Base-by-base conservation (phyloP, 2,888 invertebrate species). In the Agrenia bidenticulata region DNA sequence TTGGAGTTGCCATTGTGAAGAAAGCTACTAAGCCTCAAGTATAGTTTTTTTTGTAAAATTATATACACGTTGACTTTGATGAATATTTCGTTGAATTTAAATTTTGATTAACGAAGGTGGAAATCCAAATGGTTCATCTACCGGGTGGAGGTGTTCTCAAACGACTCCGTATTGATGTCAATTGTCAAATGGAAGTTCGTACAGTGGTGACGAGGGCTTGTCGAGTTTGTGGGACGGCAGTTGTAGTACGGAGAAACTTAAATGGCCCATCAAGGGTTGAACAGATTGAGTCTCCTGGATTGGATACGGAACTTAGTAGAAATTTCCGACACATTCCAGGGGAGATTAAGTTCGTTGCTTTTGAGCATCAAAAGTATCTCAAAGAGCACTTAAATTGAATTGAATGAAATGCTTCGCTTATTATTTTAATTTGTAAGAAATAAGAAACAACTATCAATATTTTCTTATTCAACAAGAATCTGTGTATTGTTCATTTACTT, bases 1-100 rank as follows among this genome's bases (percentile, higher is more conserved):
- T 88, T 39, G 88, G 88, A 2, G 85, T 86, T 77, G 88, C 88
- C 0, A 81, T 81, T 61, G 87, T 88, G 1, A 88, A 87, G 80
- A 83, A 88, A 66, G 86, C 86, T 39, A 87, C 87, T 78, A 80
- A 84, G 69, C 87, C 87, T 0, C 88, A 88, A 80, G 81, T 82
- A n/a, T 87, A 87, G 78, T 55, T 27, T 27, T 27, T 13, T 53
- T 24, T 53, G 7, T 5, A 24, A 21, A 15, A 27, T 61, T 50
- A 21, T 39, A n/a, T n/a, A n/a, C n/a, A n/a, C n/a, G n/a, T n/a
- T n/a, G n/a, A n/a, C n/a, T n/a, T n/a, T n/a, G n/a, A n/a, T n/a
- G n/a, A n/a, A n/a, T 17, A 17, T 11, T 11, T 11, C 11, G 26
- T 51, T 2, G 11, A 5, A n/a, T 13, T 5, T 49, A n/a, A 49